Conservation (phyloP, 2,797 vertebrate species). For the Pipistrellus pipistrellus region DNA sequence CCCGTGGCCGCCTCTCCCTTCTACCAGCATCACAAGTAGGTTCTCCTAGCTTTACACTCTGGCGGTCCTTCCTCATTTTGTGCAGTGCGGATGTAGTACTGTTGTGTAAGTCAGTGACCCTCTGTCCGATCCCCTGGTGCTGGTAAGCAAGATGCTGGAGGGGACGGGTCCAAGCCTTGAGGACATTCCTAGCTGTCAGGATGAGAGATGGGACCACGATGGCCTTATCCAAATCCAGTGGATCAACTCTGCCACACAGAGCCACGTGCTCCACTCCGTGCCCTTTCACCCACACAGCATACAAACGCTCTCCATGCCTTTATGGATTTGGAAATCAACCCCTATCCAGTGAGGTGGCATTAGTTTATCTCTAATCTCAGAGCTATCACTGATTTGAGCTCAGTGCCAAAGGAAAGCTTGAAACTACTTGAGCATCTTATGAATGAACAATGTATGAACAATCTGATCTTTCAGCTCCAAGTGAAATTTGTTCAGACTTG, state of each 20-base stretch:
- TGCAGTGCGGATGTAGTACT: neutral
- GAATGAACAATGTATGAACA: neutral
- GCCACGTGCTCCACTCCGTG: neutral
- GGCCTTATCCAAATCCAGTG: neutral
- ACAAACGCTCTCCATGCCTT: neutral
- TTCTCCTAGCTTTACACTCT: neutral
- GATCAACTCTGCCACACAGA: neutral
- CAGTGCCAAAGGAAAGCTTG: slow-evolving; percentile 32
- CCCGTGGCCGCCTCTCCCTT: neutral
- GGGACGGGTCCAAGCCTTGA: neutral
- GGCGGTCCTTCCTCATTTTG: neutral
- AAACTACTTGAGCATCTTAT: neutral
- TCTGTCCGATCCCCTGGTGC: neutral
- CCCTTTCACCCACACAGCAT: neutral
- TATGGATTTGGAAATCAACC: slow-evolving; percentile 14
- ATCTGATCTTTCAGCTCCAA: slow-evolving; percentile 5
- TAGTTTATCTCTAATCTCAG: slow-evolving; percentile 2
- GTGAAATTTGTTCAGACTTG: neutral
- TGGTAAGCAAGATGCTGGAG: neutral
- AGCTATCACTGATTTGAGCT: slow-evolving; percentile 18
- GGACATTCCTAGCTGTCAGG: neutral
- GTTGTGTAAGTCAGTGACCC: neutral
- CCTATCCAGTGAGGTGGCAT: neutral
- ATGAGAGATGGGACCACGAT: neutral
- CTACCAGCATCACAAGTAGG: neutral